These are phyloP conservation scores for Smittia aterrima DNA, from an alignment of 2,888 invertebrate genomes.

Conservation along the genomic window DNA sequence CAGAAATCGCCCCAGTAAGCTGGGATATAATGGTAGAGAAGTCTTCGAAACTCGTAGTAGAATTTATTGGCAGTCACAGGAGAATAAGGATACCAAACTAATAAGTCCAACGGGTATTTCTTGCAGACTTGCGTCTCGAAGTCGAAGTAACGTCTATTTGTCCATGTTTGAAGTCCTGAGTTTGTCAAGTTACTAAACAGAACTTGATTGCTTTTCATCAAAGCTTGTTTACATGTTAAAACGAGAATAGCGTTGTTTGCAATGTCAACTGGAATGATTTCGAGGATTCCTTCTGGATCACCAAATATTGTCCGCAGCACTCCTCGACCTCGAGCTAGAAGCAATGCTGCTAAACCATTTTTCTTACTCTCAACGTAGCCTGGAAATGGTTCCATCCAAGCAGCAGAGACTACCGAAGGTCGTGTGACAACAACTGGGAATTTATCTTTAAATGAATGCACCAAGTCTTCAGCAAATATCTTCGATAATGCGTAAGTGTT, in stretches of 20 bases:
- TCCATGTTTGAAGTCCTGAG: constrained; percentile 3
- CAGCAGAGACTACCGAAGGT: constrained; percentile 88
- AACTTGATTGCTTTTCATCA: constrained; percentile 42
- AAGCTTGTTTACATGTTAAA: constrained; percentile 64
- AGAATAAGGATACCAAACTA: constrained; percentile 78
- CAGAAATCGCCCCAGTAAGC: constrained; percentile 74
- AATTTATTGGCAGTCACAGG: constrained; percentile 66
- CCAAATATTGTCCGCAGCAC: constrained; percentile 83
- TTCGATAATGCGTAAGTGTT: constrained; percentile 98
- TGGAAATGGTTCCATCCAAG: constrained; percentile 71
- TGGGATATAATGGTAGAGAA: constrained; percentile 73
- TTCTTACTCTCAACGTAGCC: constrained; percentile 86
- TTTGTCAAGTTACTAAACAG: constrained; percentile 7
- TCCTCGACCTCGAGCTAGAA: constrained; percentile 80
- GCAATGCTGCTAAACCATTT: constrained; percentile 85
- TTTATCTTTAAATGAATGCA: constrained; percentile 66
- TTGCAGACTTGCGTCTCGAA: constrained; percentile 59
- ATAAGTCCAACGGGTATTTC: constrained; percentile 72
- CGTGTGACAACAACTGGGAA: constrained; percentile 82
- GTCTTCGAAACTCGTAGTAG: constrained; percentile 63
- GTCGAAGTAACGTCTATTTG: constrained; percentile 18
- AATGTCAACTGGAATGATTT: constrained; percentile 76
- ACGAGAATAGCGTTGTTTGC: constrained; percentile 78
- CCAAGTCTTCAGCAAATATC: constrained; percentile 81
- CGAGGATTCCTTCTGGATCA: constrained; percentile 58